These are phyloP conservation scores for Oenanthe oenanthe DNA, from an alignment of 2,113 vertebrate species.

Conservation along the genomic window DNA sequence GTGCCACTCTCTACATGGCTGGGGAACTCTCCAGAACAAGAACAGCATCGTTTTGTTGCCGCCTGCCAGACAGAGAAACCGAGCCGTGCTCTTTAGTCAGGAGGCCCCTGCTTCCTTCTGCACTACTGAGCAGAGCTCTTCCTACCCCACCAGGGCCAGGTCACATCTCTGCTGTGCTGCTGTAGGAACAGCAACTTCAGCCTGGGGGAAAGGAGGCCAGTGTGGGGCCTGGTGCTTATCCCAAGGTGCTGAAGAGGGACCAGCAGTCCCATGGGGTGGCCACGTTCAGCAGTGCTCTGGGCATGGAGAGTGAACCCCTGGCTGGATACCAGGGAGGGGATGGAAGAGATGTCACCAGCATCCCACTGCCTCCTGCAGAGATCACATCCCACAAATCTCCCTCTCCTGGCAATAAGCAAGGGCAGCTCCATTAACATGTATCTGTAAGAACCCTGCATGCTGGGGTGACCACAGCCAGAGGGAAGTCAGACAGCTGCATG, in stretches of 20 bases:
- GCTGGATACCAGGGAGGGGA: background rate
- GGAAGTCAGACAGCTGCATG: background rate
- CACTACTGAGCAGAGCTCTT: background rate
- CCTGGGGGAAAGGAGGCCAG: fast-evolving
- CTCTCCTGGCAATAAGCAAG: background rate
- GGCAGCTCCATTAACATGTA: background rate
- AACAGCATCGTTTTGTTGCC: background rate
- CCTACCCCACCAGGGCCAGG: background rate
- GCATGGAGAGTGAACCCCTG: background rate
- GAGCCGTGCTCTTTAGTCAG: background rate
- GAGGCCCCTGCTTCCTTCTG: background rate
- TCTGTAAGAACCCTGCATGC: background rate
- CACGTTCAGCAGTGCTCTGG: fast-evolving
- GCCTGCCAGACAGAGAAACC: background rate
- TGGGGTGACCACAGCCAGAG: background rate
- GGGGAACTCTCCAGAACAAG: slow-evolving; percentile 32
- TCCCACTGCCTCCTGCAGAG: background rate
- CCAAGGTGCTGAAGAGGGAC: fast-evolving
- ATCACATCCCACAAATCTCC: background rate
- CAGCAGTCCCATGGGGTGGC: background rate
- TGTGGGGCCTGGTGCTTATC: fast-evolving
- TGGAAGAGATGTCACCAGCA: background rate
- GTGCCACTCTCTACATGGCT: background rate
- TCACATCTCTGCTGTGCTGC: fast-evolving
- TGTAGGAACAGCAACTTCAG: fast-evolving